Base-by-base conservation (phyloP, 2,888 invertebrate species). In the Meandrusa payeni region DNA sequence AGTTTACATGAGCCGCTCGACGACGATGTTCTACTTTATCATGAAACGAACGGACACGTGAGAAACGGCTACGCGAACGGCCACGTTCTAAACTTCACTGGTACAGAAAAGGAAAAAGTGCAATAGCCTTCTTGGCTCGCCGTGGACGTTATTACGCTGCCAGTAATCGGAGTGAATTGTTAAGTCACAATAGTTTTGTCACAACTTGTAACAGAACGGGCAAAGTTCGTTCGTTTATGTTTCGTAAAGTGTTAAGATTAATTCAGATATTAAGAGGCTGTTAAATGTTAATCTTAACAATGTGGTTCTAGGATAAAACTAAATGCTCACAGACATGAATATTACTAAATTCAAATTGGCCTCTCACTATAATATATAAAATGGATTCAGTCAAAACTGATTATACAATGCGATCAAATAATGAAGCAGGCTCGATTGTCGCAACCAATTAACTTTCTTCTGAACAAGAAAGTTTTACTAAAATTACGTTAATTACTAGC, bases 51-150 rank as follows among this genome's bases (percentile, higher is more conserved):
- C 24, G 63, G 55, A 2, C 39, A 53, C 7, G 7, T 51, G 39
- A 51, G 39, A 17, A 66, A 67, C 23, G 66, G 64, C 3, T 54
- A 59, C 46, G 41, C 63, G 23, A 55, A 51, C 48, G 67, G 73
- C 24, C 61, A 66, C 33, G 49, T 64, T 43, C 50, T 54, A 46
- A 61, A 29, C 17, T 17, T 11, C 5, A 37, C 60, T 37, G 56
- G 38, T 23, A 64, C 64, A 63, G 67, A 64, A 12, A 85, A 85
- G 61, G 72, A 76, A 61, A 85, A 85, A 65, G 55, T 75, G 53
- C 85, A 79, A 64, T 85, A 85, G 61, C 50, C 50, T 39, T 39
- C 41, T 39, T 32, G 34, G 22, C 41, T 31, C 26, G 26, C 41
- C 37, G 34, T 26, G 31, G 40, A 33, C 31, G 23, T 48, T 49